Evolutionary conservation across 2,113 vertebrate species (phyloP), one percentile per base, ranked within the genome.

Genomic region (Periophthalmus modestus): DNA sequence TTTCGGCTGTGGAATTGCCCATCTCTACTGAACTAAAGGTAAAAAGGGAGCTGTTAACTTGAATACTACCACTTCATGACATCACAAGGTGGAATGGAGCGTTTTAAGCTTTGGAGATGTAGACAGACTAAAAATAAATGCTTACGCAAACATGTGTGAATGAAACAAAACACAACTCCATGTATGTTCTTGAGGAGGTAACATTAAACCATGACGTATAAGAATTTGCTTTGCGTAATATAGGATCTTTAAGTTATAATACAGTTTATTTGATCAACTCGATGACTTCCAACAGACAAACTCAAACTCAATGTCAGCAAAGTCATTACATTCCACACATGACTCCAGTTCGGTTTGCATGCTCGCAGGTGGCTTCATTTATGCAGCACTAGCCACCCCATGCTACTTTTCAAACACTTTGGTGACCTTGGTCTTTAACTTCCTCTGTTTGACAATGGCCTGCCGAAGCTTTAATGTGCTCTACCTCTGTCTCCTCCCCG

Each of bases 361-460:
- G 77, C 19, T 66, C 72, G 75, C 75, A 69, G 79, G 73, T 72
- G 71, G 67, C 70, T 78, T 74, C 66, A 57, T 65, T 78, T 81
- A 74, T 71, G 34, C 66, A 66, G 71, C 75, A 74, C 74, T 52
- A 75, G 74, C 39, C 0, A 65, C 72, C 47, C 4, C 80, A 69
- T 67, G 79, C 61, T 65, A 80, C 43, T 77, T 63, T 79, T 69
- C 68, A 68, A 68, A 66, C 76, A 78, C 75, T 79, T 75, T 85
- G 85, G 85, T 83, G 74, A 87, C 83, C 87, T 90, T 81, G 82
- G 84, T 72, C 79, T 84, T 85, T 85, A 86, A 84, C 85, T 88
- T 88, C 82, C 81, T 59, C 81, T 73, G 85, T 21, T 21, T 71
- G 83, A 85, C 78, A 85, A 83, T 82, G 70, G 75, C 71, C 80